Evolutionary conservation across 2,113 vertebrate species (phyloP).

Genomic region (Pygoscelis antarcticus): DNA sequence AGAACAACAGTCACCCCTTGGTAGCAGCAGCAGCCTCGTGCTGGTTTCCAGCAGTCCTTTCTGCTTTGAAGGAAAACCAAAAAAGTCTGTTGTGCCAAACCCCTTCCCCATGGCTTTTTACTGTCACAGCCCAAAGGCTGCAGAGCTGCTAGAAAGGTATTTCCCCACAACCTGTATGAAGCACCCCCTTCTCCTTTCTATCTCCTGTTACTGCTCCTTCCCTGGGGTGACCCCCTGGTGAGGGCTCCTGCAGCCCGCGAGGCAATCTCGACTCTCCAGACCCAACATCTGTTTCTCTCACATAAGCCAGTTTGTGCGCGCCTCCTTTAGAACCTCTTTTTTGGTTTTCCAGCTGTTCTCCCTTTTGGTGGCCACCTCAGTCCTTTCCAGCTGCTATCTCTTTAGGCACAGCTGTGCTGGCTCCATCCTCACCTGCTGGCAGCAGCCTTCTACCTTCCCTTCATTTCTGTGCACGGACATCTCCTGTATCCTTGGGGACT

Average conservation of each 20-base stretch:
- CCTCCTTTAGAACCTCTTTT: not conserved
- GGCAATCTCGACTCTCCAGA: not conserved
- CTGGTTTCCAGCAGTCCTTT: not conserved
- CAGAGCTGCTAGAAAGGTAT: not conserved
- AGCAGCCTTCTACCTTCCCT: not conserved
- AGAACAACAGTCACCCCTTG: not conserved
- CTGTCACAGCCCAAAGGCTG: not conserved
- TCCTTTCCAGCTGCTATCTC: not conserved
- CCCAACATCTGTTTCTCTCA: not conserved
- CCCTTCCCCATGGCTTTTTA: not conserved
- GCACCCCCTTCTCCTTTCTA: not conserved
- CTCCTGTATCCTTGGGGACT: not conserved
- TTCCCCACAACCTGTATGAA: rapidly evolving
- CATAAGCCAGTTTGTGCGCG: not conserved
- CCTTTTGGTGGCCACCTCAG: not conserved
- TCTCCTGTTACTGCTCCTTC: rapidly evolving
- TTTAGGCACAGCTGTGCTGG: not conserved
- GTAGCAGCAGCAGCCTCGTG: not conserved
- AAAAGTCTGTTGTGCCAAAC: not conserved
- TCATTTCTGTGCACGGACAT: not conserved
- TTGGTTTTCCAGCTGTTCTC: not conserved
- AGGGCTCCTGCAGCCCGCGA: rapidly evolving
- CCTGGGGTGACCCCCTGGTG: too few species aligned
- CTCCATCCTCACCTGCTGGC: not conserved
- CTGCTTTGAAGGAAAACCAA: not conserved